Evolutionary conservation across 2,797 vertebrate genomes (phyloP), one percentile per base, ranked within the genome.

Genomic region (Macropodus opercularis): DNA sequence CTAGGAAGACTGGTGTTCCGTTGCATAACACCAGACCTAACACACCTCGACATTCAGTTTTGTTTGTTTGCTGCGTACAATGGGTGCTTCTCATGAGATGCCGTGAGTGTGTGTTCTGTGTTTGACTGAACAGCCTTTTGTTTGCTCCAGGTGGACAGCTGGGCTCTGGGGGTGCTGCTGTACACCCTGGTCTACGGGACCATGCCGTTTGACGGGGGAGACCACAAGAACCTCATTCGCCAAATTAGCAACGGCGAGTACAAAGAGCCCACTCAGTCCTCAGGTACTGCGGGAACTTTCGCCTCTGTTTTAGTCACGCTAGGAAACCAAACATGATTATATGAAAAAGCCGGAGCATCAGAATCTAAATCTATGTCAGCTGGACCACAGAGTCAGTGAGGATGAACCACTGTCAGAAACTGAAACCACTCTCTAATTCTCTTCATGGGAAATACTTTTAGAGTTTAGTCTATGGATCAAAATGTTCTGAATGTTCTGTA

Each of bases 171-270:
- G 27, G 98, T 99, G 67, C 90, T 99, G 86, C 95, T 99, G 84
- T 99, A 99, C 82, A 98, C 98, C 41, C 91, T 99, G 65, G 95
- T 99, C 77, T 99, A 99, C 21, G 98, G 98, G 87, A 97, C 96
- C 0, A 99, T 99, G 98, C 98, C 98, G 19, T 99, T 99, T 62
- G 97, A 99, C 78, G 97, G 97, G 63, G 97, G 96, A 7, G 95
- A 99, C 92, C 96, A 98, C 91, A 98, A 96, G 89, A 99, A 96
- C 92, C 95, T 99, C 80, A 98, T 98, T 83, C 95, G 95, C 68
- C 98, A 99, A 91, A 99, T 99, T 85, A 99, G 96, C 93, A 98
- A 95, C 6, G 97, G 98, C 66, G 97, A 99, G 64, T 99, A 99
- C 88, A 95, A 95, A 84, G 98, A 99, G 72, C 98, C 98, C 67